phyloP scores from a whole-genome alignment of 2,888 invertebrate genomes.

The Orthonychiurus folsomi region DNA sequence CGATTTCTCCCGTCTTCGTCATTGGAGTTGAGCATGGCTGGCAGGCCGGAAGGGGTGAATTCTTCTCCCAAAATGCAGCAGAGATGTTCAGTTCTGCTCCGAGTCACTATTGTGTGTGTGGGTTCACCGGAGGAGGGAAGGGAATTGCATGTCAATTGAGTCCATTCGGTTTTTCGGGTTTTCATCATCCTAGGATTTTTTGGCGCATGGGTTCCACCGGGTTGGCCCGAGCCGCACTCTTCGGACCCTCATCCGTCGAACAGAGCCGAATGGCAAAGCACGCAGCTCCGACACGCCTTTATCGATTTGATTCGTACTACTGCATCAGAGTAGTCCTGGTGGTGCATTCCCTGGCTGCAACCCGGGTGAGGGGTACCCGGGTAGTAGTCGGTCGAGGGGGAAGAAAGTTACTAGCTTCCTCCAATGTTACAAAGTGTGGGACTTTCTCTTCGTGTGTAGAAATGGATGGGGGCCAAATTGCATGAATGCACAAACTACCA shows the following conservation, averaged over 20 bases:
- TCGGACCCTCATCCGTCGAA: conserved; percentile 13
- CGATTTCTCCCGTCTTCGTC: no score
- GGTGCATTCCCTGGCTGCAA: conserved; percentile 6
- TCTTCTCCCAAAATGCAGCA: no score
- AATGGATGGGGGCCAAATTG: no score
- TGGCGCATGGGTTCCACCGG: neutral
- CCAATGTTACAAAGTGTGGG: neutral
- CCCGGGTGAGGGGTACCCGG: neutral
- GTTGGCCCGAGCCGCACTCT: neutral
- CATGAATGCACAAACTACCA: no score
- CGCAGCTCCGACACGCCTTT: conserved; percentile 30
- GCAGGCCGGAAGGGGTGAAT: no score
- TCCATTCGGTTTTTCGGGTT: neutral
- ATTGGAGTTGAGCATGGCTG: no score
- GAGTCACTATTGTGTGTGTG: no score
- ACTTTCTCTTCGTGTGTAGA: neutral
- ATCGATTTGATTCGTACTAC: conserved; percentile 18
- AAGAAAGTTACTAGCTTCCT: neutral
- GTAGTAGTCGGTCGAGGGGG: no score
- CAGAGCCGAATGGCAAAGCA: conserved; percentile 15
- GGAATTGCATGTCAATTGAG: neutral
- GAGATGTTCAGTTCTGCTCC: no score
- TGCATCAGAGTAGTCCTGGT: neutral
- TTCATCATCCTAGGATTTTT: no score
- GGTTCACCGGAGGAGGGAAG: no score